Evolutionary conservation across 2,797 vertebrate genomes (phyloP), one percentile per base, ranked within the genome.

Genomic region (Cephalopachus bancanus): DNA sequence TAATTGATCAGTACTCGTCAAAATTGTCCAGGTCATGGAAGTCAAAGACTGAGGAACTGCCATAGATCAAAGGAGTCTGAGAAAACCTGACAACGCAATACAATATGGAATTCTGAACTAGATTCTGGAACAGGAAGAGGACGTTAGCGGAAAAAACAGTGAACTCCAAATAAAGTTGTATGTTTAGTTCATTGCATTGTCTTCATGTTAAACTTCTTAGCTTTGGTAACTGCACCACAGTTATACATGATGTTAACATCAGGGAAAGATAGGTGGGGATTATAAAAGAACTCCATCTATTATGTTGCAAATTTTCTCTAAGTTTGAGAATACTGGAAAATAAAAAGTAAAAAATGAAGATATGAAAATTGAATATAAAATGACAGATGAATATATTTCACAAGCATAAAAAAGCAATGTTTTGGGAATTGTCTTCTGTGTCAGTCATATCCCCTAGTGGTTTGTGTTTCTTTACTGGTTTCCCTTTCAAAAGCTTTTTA

Each of bases 401-500:
- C 78, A 60, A 53, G 80, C 84, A 78, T 44, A 84, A 87, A 92
- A 93, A 16, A 75, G 3, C n/a, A 30, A 3, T 22, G 44, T 57
- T 88, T 75, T 49, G 53, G 16, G 37, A 80, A 15, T 14, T 7
- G 1, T 22, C 59, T 30, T 74, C 59, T 86, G 44, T 60, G 30
- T 78, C 53, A 84, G 49, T 51, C 20, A 83, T 1, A 22, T 96
- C 30, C 78, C 65, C 33, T 72, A 51, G 37, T 33, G 72, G 78
- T 30, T 59, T 83, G 9, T 33, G 44, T 72, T 75, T 92, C 71
- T 95, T 71, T 60, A 64, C 9, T 60, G n/a, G 37, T 19, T 96
- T 90, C 24, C 26, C 67, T 96, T 90, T 81, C 65, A 90, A 93
- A 96, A 91, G 24, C 37, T 88, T 96, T 93, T 64, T 44, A 71